Conservation (phyloP, 2,113 vertebrate species). For the Hoplias malabaricus region DNA sequence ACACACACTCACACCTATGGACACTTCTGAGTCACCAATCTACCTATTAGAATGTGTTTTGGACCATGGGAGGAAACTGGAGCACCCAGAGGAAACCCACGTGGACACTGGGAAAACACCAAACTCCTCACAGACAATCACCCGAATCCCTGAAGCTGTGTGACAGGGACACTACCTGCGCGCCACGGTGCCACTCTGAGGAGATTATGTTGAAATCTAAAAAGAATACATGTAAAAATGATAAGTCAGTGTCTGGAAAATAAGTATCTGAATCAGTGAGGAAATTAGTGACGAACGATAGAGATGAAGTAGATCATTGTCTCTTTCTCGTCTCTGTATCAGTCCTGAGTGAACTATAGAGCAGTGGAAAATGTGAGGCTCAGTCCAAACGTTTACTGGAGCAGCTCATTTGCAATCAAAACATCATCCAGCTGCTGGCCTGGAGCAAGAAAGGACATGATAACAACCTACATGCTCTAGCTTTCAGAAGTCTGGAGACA, state of each 20-base stretch:
- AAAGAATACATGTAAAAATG: too few relatives aligned
- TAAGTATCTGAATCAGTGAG: neutral
- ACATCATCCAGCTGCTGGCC: neutral
- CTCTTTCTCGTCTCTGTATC: neutral
- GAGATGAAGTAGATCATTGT: neutral
- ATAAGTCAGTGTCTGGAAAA: neutral
- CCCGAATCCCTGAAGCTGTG: too few relatives aligned
- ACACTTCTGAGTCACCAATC: too few relatives aligned
- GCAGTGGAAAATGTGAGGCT: neutral
- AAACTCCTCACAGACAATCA: too few relatives aligned
- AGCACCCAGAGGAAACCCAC: too few relatives aligned
- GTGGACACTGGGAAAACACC: too few relatives aligned
- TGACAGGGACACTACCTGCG: too few relatives aligned
- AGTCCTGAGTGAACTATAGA: neutral
- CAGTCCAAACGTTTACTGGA: neutral
- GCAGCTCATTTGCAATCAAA: constrained; percentile 5
- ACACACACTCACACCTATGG: too few relatives aligned
- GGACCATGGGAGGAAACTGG: too few relatives aligned
- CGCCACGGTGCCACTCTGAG: too few relatives aligned
- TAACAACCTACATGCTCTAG: neutral
- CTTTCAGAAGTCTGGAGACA: neutral
- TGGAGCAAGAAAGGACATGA: neutral
- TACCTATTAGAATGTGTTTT: too few relatives aligned
- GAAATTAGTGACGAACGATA: neutral
- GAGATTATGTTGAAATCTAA: too few relatives aligned